phyloP scores from a whole-genome alignment of 2,797 vertebrate genomes.

The Hirundo rustica region DNA sequence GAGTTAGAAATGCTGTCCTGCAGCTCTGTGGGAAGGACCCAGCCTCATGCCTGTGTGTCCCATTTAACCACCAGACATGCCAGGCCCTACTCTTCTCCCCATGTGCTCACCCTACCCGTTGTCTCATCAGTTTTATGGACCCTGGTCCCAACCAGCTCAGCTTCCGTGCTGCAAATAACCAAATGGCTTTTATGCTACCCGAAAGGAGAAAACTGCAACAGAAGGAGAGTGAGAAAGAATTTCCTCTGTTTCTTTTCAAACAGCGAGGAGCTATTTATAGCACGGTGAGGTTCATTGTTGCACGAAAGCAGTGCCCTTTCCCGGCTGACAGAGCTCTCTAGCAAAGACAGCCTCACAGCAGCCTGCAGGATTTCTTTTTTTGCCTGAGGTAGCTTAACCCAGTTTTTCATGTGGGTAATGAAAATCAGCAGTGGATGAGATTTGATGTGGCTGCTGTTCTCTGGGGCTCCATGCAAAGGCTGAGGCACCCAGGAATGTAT shows the following conservation, averaged over 20 bases:
- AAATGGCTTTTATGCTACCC: background rate
- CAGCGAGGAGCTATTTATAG: background rate
- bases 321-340: background rate
- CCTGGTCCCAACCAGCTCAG: background rate
- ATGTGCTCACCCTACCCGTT: background rate
- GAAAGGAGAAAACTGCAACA: background rate
- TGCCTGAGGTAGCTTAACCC: constrained; percentile 26
- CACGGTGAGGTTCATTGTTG: background rate
- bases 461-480: rapidly evolving
- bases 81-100: background rate
- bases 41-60: background rate
- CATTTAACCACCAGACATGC: background rate
- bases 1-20: background rate
- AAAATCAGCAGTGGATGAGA: background rate
- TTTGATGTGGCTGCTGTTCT: background rate
- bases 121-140: background rate
- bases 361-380: background rate
- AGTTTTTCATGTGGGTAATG: constrained; percentile 19
- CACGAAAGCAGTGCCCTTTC: background rate
- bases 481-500: background rate
- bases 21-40: background rate
- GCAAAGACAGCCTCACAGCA: background rate
- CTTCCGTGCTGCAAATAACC: background rate
- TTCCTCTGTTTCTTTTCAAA: background rate
- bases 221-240: background rate